phyloP scores from a whole-genome alignment of 1,140 invertebrate genomes.

The Aphidius ervi region DNA sequence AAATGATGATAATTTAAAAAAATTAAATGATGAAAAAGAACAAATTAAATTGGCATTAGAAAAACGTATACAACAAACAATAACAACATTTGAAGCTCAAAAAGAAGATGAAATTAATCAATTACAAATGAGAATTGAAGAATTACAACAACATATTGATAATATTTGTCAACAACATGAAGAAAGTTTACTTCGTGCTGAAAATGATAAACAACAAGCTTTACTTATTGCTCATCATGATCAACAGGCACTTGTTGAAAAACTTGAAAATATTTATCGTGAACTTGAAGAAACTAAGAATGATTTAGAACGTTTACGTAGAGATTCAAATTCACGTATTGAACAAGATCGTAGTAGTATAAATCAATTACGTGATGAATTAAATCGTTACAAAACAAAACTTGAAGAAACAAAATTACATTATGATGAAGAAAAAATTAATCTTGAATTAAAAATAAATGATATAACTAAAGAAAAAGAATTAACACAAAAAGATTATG shows the following conservation, averaged over 20 bases:
- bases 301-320: constrained; percentile 62
- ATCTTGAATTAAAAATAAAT: constrained; percentile 65
- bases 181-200: constrained; percentile 74
- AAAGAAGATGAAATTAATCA: constrained; percentile 72
- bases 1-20: constrained; percentile 67
- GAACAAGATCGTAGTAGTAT: constrained; percentile 69
- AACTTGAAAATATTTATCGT: constrained; percentile 63
- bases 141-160: constrained; percentile 70
- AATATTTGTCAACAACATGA: constrained; percentile 78
- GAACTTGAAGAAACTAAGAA: constrained; percentile 69
- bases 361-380: constrained; percentile 71
- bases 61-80: constrained; percentile 67
- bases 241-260: constrained; percentile 75
- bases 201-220: constrained; percentile 87
- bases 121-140: constrained; percentile 67
- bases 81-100: constrained; percentile 67
- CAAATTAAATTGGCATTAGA: constrained; percentile 67
- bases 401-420: constrained; percentile 66
- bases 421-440: constrained; percentile 68
- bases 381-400: constrained; percentile 62
- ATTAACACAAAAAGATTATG: constrained; percentile 60
- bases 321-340: constrained; percentile 63
- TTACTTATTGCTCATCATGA: constrained; percentile 82
- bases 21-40: constrained; percentile 76
- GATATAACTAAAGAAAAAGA: constrained; percentile 71